Evolutionary conservation across 2,888 invertebrate genomes (phyloP).

Genomic region (Eristalinus sepulchralis): DNA sequence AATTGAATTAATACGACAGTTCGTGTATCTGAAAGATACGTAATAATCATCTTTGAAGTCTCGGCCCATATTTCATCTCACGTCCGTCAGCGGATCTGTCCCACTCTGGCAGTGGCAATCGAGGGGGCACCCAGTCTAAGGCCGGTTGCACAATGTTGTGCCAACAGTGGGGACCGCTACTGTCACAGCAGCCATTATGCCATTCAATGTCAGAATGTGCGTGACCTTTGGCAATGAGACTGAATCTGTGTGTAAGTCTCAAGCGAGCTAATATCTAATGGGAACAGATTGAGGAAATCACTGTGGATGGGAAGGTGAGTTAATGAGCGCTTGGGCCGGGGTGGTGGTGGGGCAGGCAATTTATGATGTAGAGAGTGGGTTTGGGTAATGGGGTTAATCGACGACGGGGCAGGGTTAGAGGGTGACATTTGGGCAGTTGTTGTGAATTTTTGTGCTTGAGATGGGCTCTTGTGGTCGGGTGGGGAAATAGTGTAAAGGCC

Average conservation of each 20-base stretch:
- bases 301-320: no score
- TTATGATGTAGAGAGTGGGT: no score
- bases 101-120: background rate
- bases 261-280: background rate
- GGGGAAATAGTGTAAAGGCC: no score
- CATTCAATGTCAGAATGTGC: background rate
- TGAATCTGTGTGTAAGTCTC: background rate
- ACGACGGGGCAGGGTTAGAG: no score
- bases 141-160: background rate
- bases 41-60: slow-evolving; percentile 10
- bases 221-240: background rate
- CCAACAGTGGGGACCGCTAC: background rate
- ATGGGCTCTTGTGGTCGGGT: no score
- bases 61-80: background rate
- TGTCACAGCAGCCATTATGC: background rate
- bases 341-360: no score
- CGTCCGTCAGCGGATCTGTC: background rate
- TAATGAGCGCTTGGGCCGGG: no score
- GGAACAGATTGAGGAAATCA: background rate
- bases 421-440: no score
- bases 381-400: no score
- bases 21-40: slow-evolving; percentile 15
- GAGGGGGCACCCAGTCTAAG: background rate
- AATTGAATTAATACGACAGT: slow-evolving; percentile 31
- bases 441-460: no score